phyloP scores from a whole-genome alignment of 2,888 invertebrate genomes.

The Orchestes rusci region DNA sequence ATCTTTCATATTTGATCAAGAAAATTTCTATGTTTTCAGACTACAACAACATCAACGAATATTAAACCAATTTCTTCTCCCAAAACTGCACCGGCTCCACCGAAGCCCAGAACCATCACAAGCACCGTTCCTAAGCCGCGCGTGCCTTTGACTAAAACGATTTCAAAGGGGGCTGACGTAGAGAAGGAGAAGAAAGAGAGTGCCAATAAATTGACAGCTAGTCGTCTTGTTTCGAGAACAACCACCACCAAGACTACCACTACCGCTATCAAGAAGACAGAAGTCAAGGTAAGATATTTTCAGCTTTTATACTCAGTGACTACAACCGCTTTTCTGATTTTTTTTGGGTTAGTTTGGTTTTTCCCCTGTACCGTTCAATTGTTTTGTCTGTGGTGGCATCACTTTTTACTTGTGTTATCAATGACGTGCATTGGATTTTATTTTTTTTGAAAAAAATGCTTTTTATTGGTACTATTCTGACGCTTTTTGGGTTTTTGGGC shows the following conservation, averaged over 20 bases:
- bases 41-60: conserved; percentile 5
- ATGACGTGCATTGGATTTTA: too few relatives aligned
- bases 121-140: conserved; percentile 28
- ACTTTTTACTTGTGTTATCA: too few relatives aligned
- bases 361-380: too few relatives aligned
- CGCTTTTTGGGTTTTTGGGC: too few relatives aligned
- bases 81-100: conserved; percentile 10
- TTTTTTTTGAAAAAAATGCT: too few relatives aligned
- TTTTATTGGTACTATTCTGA: too few relatives aligned
- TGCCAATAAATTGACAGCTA: conserved; percentile 54
- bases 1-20: neutral
- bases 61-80: conserved; percentile 13
- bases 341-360: too few relatives aligned
- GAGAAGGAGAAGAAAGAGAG: conserved; percentile 62
- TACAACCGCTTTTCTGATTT: too few relatives aligned
- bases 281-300: conserved; percentile 32
- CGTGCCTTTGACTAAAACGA: conserved; percentile 31
- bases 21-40: conserved; percentile 8
- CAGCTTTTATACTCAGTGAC: neutral
- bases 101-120: conserved; percentile 19
- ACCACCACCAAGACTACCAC: conserved; percentile 30
- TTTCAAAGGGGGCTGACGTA: conserved; percentile 35
- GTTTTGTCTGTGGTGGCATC: too few relatives aligned
- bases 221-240: conserved; percentile 28
- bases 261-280: conserved; percentile 34